Base-by-base conservation (phyloP, 2,113 vertebrate species). In the Sinocyclocheilus anophthalmus region DNA sequence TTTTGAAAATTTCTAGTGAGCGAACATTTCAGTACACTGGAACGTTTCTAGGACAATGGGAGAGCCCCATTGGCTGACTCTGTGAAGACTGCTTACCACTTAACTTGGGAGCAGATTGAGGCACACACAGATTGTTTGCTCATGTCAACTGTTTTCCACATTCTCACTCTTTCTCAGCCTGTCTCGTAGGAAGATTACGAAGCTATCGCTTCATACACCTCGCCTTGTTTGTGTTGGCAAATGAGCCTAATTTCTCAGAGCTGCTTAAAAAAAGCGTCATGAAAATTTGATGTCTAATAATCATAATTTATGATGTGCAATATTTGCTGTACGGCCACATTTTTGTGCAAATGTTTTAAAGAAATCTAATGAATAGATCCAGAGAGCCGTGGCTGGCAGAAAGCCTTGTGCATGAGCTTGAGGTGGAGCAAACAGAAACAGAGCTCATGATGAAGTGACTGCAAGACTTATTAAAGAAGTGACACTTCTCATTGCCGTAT, bases 221-320 rank as follows among this genome's bases (percentile, higher is more conserved):
- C 48, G 78, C 2, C 84, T 87, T 88, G 84, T 88, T 91, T 92
- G 84, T 86, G 72, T 88, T 91, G 10, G 88, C 88, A 90, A 91
- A 91, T 73, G 72, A 83, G 75, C 67, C 30, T 72, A 69, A 75
- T 83, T 88, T 85, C n/a, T 89, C 83, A 87, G 85, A 83, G 87
- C 26, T 69, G 45, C 48, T 63, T 85, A 48, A 48, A 10, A 45
- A 45, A 79, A 85, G 69, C 20, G 33, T 73, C 33, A 63, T 26
- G 72, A 85, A 50, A 72, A 37, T 26, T 78, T 9, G 37, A 37
- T 86, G 65, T 81, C 57, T 48, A 48, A 88, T 48, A 45, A 88
- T 89, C 79, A 83, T 77, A 85, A 89, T 92, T 92, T 88, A 88
- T 88, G 69, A 87, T 22, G 79, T 67, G 77, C 39, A 63, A 50